Base-by-base conservation (phyloP, 2,113 vertebrate species). In the Channa argus region DNA sequence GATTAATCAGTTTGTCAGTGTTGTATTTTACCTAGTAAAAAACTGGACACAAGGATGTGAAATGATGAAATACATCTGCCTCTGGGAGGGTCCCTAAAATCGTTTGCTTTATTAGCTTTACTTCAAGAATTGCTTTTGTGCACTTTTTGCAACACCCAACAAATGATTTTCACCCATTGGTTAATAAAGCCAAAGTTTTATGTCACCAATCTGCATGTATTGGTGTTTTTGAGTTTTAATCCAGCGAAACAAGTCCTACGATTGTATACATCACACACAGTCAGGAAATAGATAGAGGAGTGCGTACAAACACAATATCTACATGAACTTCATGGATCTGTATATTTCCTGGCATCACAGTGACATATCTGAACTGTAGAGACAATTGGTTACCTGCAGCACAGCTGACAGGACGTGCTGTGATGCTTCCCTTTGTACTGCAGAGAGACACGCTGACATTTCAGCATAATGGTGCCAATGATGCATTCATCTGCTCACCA, bases 381-480 rank as follows among this genome's bases (percentile, higher is more conserved):
- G 47, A 74, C 75, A 74, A 86, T 78, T 63, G 56, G 74, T 84
- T 82, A 82, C 68, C 75, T 82, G 80, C 63, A 74, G 65, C 71
- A 58, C 3, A 51, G 52, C 71, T 84, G 80, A 75, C 84, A 86
- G 86, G 61, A 78, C 60, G 36, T 44, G 71, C 80, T 69, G 88
- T 10, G 71, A 69, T n/a, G 62, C 62, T 52, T 9, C 59, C 37
- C 70, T 79, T 66, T 77, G 72, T 72, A 55, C 4, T 36, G 56
- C 63, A 15, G 55, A 36, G 69, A 69, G 59, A 64, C 83, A 80
- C 56, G 38, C 81, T 90, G 89, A 91, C 86, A 90, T 90, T 92
- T 90, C 62, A 82, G 71, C 86, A 89, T 76, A 88, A 84, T 86
- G 82, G 73, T 75, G 69, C 71, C 85, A 82, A 82, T 89, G 82